Percentiles rank a stretch among this genome's conserved stretches.
Evolutionary conservation across 2,113 vertebrate species (phyloP).

Genomic region (Sinocyclocheilus anshuiensis): DNA sequence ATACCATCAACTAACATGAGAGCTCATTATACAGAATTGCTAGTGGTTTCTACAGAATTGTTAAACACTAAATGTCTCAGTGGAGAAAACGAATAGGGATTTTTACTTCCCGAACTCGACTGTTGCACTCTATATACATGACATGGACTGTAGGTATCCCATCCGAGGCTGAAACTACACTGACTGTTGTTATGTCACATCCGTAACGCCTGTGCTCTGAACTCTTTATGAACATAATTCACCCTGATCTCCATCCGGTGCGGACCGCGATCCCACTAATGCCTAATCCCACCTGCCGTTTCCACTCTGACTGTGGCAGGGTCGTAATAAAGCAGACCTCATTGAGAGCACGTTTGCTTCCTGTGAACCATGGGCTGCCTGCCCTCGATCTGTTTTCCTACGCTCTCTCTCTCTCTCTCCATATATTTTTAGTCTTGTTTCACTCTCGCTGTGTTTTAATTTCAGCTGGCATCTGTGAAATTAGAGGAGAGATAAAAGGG

Average conservation of each 20-base stretch:
- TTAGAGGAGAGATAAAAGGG: conserved; percentile 70
- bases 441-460: conserved; percentile 63
- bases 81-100: not conserved
- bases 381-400: conserved; percentile 5
- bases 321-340: conserved; percentile 1
- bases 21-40: not conserved
- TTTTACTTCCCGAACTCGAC: not conserved
- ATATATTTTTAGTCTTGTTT: conserved; percentile 65
- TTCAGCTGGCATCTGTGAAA: conserved; percentile 69
- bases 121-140: not conserved
- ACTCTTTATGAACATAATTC: conserved; percentile 35
- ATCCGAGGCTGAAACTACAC: not conserved
- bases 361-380: not conserved
- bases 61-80: not conserved
- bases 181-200: too few species aligned
- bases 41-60: not conserved
- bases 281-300: conserved; percentile 3
- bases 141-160: not conserved
- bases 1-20: not conserved
- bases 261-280: not conserved
- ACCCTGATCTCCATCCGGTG: not conserved
- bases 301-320: not conserved
- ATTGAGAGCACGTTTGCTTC: not conserved
- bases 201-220: not conserved
- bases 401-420: conserved; percentile 10